Conservation (phyloP, 1,140 invertebrate species). For the Trichogramma pretiosum region DNA sequence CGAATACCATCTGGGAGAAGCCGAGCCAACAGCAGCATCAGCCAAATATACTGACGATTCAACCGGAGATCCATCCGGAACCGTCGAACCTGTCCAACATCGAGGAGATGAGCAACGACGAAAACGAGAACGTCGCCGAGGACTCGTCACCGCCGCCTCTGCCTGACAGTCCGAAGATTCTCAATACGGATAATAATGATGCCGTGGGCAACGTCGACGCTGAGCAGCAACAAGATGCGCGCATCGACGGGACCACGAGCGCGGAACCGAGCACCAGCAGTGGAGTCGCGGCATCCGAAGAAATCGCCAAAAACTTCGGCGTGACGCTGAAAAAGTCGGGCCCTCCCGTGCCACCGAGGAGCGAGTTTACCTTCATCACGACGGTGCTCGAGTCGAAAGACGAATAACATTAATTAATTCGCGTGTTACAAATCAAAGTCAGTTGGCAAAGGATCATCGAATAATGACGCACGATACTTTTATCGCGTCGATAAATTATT, state of each 20-base stretch:
- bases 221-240: slow-evolving; percentile 11
- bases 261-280: slow-evolving; percentile 30
- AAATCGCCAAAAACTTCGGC: slow-evolving; percentile 23
- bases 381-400: neutral
- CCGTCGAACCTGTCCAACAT: neutral
- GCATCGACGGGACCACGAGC: too few species aligned
- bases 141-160: neutral
- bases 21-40: neutral
- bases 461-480: too few species aligned
- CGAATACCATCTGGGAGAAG: neutral
- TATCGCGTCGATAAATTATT: too few species aligned
- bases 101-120: neutral
- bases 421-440: too few species aligned
- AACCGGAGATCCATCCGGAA: slow-evolving; percentile 6
- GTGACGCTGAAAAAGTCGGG: slow-evolving; percentile 30
- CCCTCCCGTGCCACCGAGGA: slow-evolving; percentile 32
- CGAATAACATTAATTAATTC: neutral
- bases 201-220: too few species aligned
- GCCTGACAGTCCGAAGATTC: slow-evolving; percentile 1
- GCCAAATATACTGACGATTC: neutral
- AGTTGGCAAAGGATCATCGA: too few species aligned
- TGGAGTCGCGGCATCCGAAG: slow-evolving; percentile 16
- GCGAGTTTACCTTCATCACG: neutral
- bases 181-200: neutral
- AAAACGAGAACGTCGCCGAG: slow-evolving; percentile 6